phyloP scores from a whole-genome alignment of 2,797 vertebrate genomes.

The Remorina albescens region DNA sequence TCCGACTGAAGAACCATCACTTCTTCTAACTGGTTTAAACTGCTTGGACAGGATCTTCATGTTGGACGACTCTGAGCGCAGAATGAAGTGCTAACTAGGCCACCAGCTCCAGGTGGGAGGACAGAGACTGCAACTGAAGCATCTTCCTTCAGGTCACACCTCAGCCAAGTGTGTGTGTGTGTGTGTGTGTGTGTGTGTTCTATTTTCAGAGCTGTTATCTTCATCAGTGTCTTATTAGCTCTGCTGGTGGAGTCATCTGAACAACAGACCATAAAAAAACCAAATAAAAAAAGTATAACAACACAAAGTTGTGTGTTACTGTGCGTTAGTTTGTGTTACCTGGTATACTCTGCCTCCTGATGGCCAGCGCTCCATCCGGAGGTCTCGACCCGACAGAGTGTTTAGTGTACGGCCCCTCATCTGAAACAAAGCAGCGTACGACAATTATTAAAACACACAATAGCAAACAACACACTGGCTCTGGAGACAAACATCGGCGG shows the following conservation, averaged over 20 bases:
- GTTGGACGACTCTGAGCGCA: background rate
- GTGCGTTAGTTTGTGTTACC: conserved; percentile 81
- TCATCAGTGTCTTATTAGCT: conserved; percentile 17
- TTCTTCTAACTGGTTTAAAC: too few species aligned
- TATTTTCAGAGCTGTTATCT: conserved; percentile 42
- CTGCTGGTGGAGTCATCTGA: conserved; percentile 5
- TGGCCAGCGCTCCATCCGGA: conserved; percentile 95
- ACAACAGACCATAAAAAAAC: background rate
- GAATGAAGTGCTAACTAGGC: conserved; percentile 38
- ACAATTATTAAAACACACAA: background rate
- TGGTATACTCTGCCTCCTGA: conserved; percentile 99
- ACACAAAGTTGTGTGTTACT: conserved; percentile 1
- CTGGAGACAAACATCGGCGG: background rate
- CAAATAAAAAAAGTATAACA: too few species aligned
- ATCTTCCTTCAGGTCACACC: conserved; percentile 44
- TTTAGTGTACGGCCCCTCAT: conserved; percentile 99
- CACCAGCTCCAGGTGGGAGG: conserved; percentile 55
- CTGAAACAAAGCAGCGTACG: conserved; percentile 85
- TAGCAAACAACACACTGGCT: background rate
- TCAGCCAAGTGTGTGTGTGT: conserved; percentile 14
- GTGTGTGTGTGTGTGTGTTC: conserved; percentile 20
- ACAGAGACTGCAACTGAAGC: conserved; percentile 44
- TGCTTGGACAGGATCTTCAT: too few species aligned
- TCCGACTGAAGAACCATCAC: too few species aligned
- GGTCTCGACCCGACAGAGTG: conserved; percentile 93